Percentiles rank a stretch among this genome's conserved stretches.
Conservation (phyloP, 37 sponge, comb jelly and placozoan genomes). For the Diacarnus erythraeanus region DNA sequence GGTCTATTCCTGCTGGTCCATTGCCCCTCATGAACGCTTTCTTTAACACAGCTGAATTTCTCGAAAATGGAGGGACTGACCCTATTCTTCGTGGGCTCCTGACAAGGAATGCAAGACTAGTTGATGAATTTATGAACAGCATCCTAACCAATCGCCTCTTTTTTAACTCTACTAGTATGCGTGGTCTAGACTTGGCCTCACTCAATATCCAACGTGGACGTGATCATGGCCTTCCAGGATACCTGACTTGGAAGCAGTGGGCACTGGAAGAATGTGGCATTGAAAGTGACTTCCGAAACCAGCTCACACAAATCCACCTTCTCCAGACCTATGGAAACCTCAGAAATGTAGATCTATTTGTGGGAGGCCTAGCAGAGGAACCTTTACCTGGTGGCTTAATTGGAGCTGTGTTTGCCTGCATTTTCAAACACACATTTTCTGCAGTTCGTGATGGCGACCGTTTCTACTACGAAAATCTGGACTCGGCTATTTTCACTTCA, state of each 20-base stretch:
- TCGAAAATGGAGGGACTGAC: too few relatives aligned
- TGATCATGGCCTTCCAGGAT: slow-evolving; percentile 85
- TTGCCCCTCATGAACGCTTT: too few relatives aligned
- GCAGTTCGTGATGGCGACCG: slow-evolving; percentile 84
- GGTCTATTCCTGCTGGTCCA: too few relatives aligned
- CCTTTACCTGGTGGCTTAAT: slow-evolving; percentile 58
- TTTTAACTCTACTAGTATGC: background rate
- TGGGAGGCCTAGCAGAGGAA: slow-evolving; percentile 79
- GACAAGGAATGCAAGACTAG: slow-evolving; percentile 13
- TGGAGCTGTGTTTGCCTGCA: slow-evolving; percentile 90
- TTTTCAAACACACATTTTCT: slow-evolving; percentile 75
- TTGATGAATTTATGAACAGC: slow-evolving; percentile 64
- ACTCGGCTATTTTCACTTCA: slow-evolving; percentile 49
- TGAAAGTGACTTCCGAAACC: slow-evolving; percentile 18
- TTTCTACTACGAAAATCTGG: slow-evolving; percentile 75
- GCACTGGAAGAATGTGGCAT: slow-evolving; percentile 2
- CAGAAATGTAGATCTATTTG: slow-evolving; percentile 77
- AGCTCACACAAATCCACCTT: slow-evolving; percentile 32
- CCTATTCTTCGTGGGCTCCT: too few relatives aligned
- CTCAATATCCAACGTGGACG: slow-evolving; percentile 85
- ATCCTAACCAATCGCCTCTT: slow-evolving; percentile 73
- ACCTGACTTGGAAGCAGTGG: slow-evolving; percentile 51
- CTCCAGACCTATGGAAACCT: slow-evolving; percentile 54
- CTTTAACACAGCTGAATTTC: too few relatives aligned
- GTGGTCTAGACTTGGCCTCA: slow-evolving; percentile 67